These are phyloP conservation scores for crab-eating macaque (Macaca fascicularis) DNA, from an alignment of 2,113 vertebrate species.

Conservation along the genomic window DNA sequence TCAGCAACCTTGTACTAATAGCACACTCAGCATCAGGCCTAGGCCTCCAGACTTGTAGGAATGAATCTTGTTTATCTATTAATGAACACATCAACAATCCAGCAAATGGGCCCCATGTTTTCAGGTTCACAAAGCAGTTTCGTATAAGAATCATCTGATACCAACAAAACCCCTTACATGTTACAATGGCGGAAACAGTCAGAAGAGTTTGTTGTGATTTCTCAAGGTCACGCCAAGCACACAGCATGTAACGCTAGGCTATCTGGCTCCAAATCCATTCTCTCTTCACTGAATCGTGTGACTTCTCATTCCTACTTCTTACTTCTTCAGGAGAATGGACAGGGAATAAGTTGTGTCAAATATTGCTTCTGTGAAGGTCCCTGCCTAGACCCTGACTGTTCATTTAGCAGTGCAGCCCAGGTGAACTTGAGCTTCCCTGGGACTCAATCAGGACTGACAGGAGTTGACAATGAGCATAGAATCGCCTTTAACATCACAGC, in stretches of 20 bases:
- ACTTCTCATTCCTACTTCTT: background rate
- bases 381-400: background rate
- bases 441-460: background rate
- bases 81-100: background rate
- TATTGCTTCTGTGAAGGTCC: background rate
- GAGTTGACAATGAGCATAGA: background rate
- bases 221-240: background rate
- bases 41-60: background rate
- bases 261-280: background rate
- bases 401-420: background rate
- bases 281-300: accelerated
- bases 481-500: background rate
- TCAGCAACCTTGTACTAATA: background rate
- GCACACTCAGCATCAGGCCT: background rate
- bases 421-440: background rate
- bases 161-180: background rate
- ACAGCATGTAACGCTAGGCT: background rate
- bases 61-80: background rate
- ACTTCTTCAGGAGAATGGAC: background rate
- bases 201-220: background rate
- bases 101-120: background rate
- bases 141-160: background rate
- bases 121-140: background rate
- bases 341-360: background rate
- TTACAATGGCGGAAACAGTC: background rate